Base-by-base conservation (phyloP, 2,888 invertebrate genomes). In the Torymus auratus region DNA sequence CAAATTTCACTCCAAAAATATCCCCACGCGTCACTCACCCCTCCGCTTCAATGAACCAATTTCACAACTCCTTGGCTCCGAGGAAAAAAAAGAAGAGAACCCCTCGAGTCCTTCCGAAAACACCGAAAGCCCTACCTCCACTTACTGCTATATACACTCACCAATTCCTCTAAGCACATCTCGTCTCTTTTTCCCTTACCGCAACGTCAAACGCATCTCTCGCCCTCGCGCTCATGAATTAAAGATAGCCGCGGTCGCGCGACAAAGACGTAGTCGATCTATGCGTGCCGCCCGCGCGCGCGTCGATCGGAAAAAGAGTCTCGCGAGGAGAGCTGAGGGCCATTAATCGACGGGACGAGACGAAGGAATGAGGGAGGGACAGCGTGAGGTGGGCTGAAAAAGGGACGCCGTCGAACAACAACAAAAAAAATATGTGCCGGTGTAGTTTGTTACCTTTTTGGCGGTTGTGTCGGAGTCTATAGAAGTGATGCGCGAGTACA, bases 281-380 rank as follows among this genome's bases (percentile, higher is more conserved):
- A 69, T 56, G 53, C 28, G 61, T 23, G 15, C 15, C 11, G 58
- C 11, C 10, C 28, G 28, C 14, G 58, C 20, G 41, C 28, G 41
- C 28, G 65, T 67, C 68, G 15, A 65, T 58, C 69, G 70, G 64
- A 71, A 80, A 71, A 71, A 80, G 77, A 67, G 73, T 60, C 10
- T n/a, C n/a, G 20, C 17, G 70, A 53, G 17, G 13, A n/a, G n/a
- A 20, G 62, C 23, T 41, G 56, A 69, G 50, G 68, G 75, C 72
- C 80, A 81, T 81, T 81, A 81, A 81, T 81, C 80, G 80, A 76
- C 28, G 72, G 55, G 72, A 71, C 76, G 76, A 75, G 74, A 74
- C 74, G 74, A 71, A 78, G 71, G 83, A 81, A 81, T 74, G 81
- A 79, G 73, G 71, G 73, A 75, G 74, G n/a, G 69, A 52, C 58